Base-by-base conservation (phyloP, 1,140 invertebrate species). In the Lepidurus arcticus region DNA sequence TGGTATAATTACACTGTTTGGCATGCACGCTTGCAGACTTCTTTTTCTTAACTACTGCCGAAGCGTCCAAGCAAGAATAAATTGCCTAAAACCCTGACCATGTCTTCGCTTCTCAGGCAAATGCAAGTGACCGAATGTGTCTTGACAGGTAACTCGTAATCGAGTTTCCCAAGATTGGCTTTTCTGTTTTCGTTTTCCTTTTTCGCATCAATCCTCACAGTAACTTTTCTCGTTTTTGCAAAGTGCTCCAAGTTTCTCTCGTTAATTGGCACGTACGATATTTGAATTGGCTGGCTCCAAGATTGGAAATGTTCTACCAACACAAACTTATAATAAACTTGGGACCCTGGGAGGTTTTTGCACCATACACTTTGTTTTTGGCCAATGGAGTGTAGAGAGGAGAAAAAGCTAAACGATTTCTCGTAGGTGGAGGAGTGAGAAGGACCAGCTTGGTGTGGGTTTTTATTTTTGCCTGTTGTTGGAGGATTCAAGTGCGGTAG, bases 211-310 rank as follows among this genome's bases (percentile, higher is more conserved):
- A 47, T 47, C 10, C 5, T 16, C 10, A 11, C 16, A 1, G 45
- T 47, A 11, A 47, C 45, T 13, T 34, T 16, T 65, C 53, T 65
- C 0, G n/a, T 13, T 13, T 47, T 16, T 47, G 53, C 6, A 4
- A 7, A 9, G 1, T n/a, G 53, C 21, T 21, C 5, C 53, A 65
- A 21, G 16, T 21, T 65, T 65, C 53, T 7, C 8, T 13, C 34
- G 34, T 34, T 34, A 65, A 65, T 65, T 65, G 53, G 53, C 53
- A 65, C 53, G n/a, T 65, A 65, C n/a, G 21, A 21, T 65, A 65
- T 21, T 65, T 65, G 4, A 65, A 65, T 16, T 65, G 16, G 7
- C 21, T 65, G 6, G 53, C 21, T 16, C 53, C 53, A 65, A 65
- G 53, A 65, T 65, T 65, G 53, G 53, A 65, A 47, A 16, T 5